phyloP scores from a whole-genome alignment of 1,140 invertebrate species.

The Tetramorium alpestre region DNA sequence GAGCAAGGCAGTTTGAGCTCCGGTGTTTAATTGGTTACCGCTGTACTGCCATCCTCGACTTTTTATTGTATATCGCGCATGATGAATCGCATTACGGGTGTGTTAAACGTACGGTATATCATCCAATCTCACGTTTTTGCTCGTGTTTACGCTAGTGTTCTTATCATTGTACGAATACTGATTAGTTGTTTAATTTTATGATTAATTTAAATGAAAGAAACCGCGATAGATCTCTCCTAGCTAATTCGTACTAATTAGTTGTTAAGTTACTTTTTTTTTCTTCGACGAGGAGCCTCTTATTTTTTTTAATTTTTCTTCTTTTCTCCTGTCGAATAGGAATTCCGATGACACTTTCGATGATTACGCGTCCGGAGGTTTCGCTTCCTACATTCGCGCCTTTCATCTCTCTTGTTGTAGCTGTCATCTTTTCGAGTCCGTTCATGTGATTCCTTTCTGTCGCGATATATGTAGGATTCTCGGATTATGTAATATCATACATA shows the following conservation, averaged over 20 bases:
- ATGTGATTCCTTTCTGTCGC: slow-evolving; percentile 25
- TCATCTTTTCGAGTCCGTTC: slow-evolving; percentile 17
- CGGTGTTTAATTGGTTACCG: slow-evolving; percentile 61
- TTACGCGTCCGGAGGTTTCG: slow-evolving; percentile 20
- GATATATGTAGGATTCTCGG: slow-evolving; percentile 32
- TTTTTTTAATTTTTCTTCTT: not conserved
- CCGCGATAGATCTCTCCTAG: slow-evolving; percentile 69
- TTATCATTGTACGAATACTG: slow-evolving; percentile 54
- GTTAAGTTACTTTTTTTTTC: slow-evolving; percentile 36
- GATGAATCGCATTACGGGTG: slow-evolving; percentile 54
- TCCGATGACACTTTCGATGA: not conserved
- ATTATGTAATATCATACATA: slow-evolving; percentile 44
- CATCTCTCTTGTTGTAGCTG: slow-evolving; percentile 10
- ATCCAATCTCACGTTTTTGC: slow-evolving; percentile 48
- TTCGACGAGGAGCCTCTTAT: not conserved
- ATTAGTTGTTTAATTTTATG: slow-evolving; percentile 66
- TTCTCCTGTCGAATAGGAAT: not conserved
- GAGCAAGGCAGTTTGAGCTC: slow-evolving; percentile 61
- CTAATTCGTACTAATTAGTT: slow-evolving; percentile 51
- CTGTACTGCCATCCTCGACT: slow-evolving; percentile 58
- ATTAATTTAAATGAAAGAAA: slow-evolving; percentile 58
- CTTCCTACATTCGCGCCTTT: slow-evolving; percentile 27
- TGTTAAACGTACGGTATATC: slow-evolving; percentile 57
- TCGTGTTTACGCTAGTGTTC: slow-evolving; percentile 55
- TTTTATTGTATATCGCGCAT: slow-evolving; percentile 44